Base-by-base conservation (phyloP, 1,140 invertebrate species). In the Delia radicum region DNA sequence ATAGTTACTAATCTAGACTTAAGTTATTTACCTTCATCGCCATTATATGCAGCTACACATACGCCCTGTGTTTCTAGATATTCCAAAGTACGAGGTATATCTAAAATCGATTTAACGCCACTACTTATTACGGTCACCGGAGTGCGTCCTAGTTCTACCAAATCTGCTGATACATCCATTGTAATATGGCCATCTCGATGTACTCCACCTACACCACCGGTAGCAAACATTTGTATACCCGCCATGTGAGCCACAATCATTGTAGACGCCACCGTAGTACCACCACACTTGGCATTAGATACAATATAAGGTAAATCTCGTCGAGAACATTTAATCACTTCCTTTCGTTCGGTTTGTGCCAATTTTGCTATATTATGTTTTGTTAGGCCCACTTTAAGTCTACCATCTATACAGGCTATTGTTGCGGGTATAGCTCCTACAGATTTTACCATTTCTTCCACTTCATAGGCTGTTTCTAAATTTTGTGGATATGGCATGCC, bases 401-500 rank as follows among this genome's bases (percentile, higher is more conserved):
- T 89, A 0, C 98, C 98, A 80, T 93, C 88, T 3, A 99, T 79
- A 55, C 99, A 91, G 4, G 93, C 96, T 79, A 99, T 93, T 3
- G 97, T 99, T 0, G 98, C 98, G 63, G 98, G 98, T n/a, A 93
- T 86, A n/a, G 91, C 94, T 63, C 94, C 95, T 91, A 96, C 81
- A 46, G 84, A 79, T 78, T 91, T 89, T 5, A 99, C 89, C 74
- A 93, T 90, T 75, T 92, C 83, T 87, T 99, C 95, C 0, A 98
- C 93, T 82, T 91, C 87, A 15, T 92, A 42, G 4, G 97, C 97
- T 29, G 95, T 98, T 78, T 93, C 87, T 63, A 98, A 88, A 88
- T 99, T 99, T 42, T 94, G 87, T 0, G 98, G 98, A 88, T 92
- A 95, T 0, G 98, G 97, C 94, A 99, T 97, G 55, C 98, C 98